Conservation (phyloP, 1,140 invertebrate genomes). For the Hyles euphorbiae region DNA sequence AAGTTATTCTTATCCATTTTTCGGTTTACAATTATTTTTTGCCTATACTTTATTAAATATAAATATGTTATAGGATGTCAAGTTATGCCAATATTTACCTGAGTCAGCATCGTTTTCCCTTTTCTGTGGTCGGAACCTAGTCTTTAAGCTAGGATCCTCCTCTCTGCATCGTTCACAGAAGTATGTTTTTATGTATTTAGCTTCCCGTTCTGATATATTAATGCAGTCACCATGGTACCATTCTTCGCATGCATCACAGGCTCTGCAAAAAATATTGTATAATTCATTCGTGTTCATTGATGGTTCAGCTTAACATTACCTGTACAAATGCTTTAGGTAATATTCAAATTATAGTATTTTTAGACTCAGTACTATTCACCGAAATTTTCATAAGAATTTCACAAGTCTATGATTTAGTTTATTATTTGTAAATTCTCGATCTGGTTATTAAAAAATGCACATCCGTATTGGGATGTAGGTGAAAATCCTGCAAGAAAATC, state of each 20-base stretch:
- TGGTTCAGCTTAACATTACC: too few species aligned
- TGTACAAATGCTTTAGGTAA: too few species aligned
- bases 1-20: too few species aligned
- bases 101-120: constrained; percentile 76
- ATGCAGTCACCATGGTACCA: constrained; percentile 99
- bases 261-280: constrained; percentile 66
- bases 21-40: too few species aligned
- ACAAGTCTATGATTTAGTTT: too few species aligned
- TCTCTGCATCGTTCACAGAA: constrained; percentile 91
- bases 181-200: constrained; percentile 95
- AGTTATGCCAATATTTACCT: constrained; percentile 24
- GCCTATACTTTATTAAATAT: too few species aligned
- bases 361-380: too few species aligned
- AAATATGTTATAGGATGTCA: too few species aligned
- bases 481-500: constrained; percentile 25
- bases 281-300: not conserved
- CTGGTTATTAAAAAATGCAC: too few species aligned
- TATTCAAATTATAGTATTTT: too few species aligned
- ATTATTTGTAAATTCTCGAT: too few species aligned
- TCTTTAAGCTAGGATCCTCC: constrained; percentile 88
- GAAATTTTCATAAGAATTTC: too few species aligned
- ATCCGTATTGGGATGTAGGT: not conserved
- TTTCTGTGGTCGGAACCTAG: constrained; percentile 84
- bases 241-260: constrained; percentile 97
- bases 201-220: constrained; percentile 93